Conservation (phyloP, 2,888 invertebrate species). For the Apantesis nais region DNA sequence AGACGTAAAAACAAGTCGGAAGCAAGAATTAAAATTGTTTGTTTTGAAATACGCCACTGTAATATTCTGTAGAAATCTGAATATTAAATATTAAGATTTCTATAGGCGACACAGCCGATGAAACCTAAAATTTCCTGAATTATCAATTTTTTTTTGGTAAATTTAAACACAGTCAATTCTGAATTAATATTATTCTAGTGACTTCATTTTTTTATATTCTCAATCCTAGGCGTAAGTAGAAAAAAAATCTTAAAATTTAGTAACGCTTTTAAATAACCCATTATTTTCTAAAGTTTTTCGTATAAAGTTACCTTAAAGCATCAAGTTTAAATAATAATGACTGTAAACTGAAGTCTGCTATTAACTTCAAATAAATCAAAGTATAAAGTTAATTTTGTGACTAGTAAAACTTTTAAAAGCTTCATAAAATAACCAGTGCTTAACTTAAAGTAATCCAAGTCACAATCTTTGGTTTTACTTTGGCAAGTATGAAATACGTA, state of each 20-base stretch:
- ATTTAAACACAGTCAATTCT: neutral
- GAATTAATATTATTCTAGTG: neutral
- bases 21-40: neutral
- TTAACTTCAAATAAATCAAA: conserved; percentile 23
- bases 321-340: conserved; percentile 18
- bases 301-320: conserved; percentile 19
- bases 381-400: conserved; percentile 22
- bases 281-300: conserved; percentile 17
- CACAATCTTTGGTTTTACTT: neutral
- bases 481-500: neutral
- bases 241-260: neutral
- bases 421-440: conserved; percentile 17
- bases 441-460: conserved; percentile 12
- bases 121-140: neutral
- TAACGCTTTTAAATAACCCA: conserved; percentile 8
- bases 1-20: neutral
- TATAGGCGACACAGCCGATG: too few species aligned
- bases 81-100: neutral
- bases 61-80: neutral
- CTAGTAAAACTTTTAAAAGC: conserved; percentile 24
- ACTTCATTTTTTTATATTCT: neutral
- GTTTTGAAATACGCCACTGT: neutral
- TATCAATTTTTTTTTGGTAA: neutral
- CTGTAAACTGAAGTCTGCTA: conserved; percentile 21
- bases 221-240: neutral